Base-by-base conservation (phyloP, 2,113 vertebrate genomes). In the Holacanthus passer region DNA sequence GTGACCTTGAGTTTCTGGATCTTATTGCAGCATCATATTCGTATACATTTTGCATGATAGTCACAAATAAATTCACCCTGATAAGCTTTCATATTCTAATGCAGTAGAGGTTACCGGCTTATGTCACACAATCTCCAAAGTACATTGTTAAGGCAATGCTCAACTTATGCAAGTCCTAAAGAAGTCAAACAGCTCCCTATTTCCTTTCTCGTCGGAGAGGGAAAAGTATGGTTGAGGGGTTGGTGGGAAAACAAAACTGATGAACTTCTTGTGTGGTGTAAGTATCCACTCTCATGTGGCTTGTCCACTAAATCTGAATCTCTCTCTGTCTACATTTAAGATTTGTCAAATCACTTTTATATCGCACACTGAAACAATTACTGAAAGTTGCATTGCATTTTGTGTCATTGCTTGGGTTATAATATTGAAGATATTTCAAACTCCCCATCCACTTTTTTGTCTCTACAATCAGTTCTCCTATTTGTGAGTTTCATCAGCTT, bases 171-270 rank as follows among this genome's bases (percentile, higher is more conserved):
- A 81, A 72, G 58, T 89, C 0, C 71, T 84, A 73, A 90, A 60
- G 24, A 1, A 77, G 87, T 82, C 47, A 16, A 87, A 88, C 58
- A 91, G 81, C 47, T 83, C 64, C 86, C 14, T 84, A 67, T 77
- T 92, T 94, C 69, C 48, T 87, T 87, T 63, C 68, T 89, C 83
- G 73, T 87, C 86, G 75, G 68, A 79, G 84, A 75, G 73, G 92
- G 79, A 60, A 83, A 55, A 43, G 39, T 70, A 87, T 16, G 77
- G 81, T 83, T 91, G 69, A 90, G 87, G 85, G 86, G 85, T 90
- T 90, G 75, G 66, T 84, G 53, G 79, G 70, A 85, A 91, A 88
- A 89, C 81, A 90, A 85, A 66, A 69, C 47, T 65, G 31, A 58
- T 66, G 74, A 89, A 83, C 79, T 50, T 35, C 41, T 63, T 77